Conservation (phyloP, 2,113 vertebrate species). For the Saccopteryx bilineata region DNA sequence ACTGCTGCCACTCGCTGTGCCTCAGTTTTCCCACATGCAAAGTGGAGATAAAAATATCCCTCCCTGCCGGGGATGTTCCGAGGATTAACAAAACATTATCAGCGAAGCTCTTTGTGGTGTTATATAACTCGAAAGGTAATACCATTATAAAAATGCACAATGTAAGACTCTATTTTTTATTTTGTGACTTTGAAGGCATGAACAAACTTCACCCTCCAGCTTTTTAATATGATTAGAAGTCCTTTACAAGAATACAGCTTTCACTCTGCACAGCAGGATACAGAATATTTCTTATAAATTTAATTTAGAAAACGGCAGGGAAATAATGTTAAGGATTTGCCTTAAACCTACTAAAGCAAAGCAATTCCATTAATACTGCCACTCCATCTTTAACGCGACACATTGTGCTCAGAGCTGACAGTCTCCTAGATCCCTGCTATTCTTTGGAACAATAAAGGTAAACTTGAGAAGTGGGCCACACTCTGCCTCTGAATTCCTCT, state of each 20-base stretch:
- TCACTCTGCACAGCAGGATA: conserved; percentile 78
- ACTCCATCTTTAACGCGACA: conserved; percentile 80
- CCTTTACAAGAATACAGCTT: conserved; percentile 81
- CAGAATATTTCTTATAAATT: conserved; percentile 83
- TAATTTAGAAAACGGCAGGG: conserved; percentile 84
- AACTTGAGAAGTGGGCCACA: conserved; percentile 70
- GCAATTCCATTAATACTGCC: conserved; percentile 74
- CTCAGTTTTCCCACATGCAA: conserved; percentile 82
- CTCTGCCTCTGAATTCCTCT: conserved; percentile 51
- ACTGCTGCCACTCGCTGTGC: conserved; percentile 39
- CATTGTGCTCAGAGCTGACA: conserved; percentile 76
- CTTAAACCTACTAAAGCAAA: conserved; percentile 84
- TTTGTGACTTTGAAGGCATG: conserved; percentile 80
- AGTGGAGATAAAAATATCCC: conserved; percentile 78
- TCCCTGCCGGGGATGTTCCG: conserved; percentile 49
- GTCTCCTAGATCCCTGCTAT: conserved; percentile 73
- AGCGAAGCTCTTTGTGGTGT: conserved; percentile 59
- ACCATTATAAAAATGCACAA: conserved; percentile 78
- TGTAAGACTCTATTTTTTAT: conserved; percentile 80
- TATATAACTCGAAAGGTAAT: conserved; percentile 76
- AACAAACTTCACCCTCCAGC: conserved; percentile 82
- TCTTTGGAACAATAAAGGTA: conserved; percentile 79
- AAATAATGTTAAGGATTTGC: conserved; percentile 85
- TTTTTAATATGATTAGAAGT: conserved; percentile 81
- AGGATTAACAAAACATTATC: conserved; percentile 75